Evolutionary conservation across 2,797 vertebrate genomes (phyloP), one percentile per base, ranked within the genome.

Genomic region (Acanthornis magna): DNA sequence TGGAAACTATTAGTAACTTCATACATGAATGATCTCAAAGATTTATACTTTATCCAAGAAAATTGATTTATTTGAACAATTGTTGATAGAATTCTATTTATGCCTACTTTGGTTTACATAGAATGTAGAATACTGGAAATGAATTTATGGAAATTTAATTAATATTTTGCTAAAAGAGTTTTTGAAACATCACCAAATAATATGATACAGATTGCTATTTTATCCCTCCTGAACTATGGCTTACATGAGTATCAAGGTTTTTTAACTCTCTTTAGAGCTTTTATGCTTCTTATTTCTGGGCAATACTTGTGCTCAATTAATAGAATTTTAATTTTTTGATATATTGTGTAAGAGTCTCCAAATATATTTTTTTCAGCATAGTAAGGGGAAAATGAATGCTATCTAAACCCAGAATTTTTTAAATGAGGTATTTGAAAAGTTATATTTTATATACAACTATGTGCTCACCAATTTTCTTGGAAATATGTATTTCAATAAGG

Each of bases 231-330:
- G 12, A 68, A 47, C 34, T 5, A 21, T 21, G 48, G 9, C 1
- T 75, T 42, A 7, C 3, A 36, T n/a, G 10, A 50, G 1, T 25
- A 13, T 42, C 2, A 1, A 2, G 0, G 0, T 12, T 14, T 78
- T 67, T 80, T 11, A 63, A 48, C 3, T 63, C 9, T 72, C 15
- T 25, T 27, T 12, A 68, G 14, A 60, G 5, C 0, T 84, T 85
- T 81, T 53, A 27, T 54, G 4, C 2, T 36, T 16, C 22, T 57
- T 54, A 5, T 54, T 88, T 92, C 32, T 60, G 13, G 1, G 8
- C 3, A 29, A 3, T 65, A 53, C 8, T 58, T 68, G 2, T 60
- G 7, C 8, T 38, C 1, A 67, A 45, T 67, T 55, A 67, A 10
- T 42, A 74, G 13, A 63, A 58, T 72, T 91, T 16, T 4, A n/a